Evolutionary conservation across 2,797 vertebrate species (phyloP).

Genomic region (Sebastes oblongus): DNA sequence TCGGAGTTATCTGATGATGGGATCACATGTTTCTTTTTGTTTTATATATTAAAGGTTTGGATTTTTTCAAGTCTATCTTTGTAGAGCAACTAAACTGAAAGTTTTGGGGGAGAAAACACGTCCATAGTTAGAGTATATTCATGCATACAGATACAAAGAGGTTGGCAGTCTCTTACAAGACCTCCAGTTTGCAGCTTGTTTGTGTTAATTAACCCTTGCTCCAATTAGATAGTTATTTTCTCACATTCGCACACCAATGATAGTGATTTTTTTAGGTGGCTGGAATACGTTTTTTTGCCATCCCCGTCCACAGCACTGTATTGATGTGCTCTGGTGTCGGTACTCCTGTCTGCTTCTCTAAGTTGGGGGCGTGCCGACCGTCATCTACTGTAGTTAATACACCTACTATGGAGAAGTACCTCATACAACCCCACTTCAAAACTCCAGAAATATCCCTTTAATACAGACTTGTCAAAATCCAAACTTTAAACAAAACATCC

Average conservation of each 20-base stretch:
- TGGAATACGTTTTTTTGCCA: too few species aligned
- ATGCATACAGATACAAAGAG: neutral
- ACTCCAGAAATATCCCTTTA: too few species aligned
- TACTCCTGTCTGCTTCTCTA: too few species aligned
- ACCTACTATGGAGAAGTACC: too few species aligned
- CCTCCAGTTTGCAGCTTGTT: neutral
- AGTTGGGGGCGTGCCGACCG: too few species aligned
- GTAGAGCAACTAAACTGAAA: neutral
- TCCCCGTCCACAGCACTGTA: too few species aligned
- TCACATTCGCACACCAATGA: neutral
- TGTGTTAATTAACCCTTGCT: neutral
- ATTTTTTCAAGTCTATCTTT: neutral
- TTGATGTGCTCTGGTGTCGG: too few species aligned
- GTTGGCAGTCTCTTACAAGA: neutral
- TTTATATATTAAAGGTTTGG: neutral
- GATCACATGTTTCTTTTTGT: neutral
- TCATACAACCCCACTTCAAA: too few species aligned
- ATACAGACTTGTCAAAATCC: neutral
- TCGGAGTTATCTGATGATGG: neutral
- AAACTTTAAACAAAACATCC: neutral
- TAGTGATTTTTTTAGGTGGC: too few species aligned
- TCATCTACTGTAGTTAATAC: too few species aligned
- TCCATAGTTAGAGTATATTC: neutral
- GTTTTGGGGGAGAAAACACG: neutral
- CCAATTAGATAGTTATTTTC: neutral